These are phyloP conservation scores for Chrysoperla carnea DNA, from an alignment of 1,140 invertebrate genomes.

Conservation along the genomic window DNA sequence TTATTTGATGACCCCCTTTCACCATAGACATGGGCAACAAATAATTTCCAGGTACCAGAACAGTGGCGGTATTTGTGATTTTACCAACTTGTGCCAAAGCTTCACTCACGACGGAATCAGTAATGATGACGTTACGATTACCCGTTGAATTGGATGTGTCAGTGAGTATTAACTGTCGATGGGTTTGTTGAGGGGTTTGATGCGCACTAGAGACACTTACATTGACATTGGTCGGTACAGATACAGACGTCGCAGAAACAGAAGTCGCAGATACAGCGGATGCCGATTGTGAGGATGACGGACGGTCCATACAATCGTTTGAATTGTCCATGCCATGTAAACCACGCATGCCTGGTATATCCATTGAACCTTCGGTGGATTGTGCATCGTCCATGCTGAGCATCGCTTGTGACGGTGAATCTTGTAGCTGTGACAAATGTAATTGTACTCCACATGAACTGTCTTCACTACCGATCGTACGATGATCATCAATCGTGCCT, in stretches of 20 bases:
- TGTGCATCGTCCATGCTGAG: neutral
- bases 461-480: slow-evolving; percentile 51
- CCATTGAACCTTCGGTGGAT: neutral
- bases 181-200: too few relatives aligned
- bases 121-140: slow-evolving; percentile 34
- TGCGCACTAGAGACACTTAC: too few relatives aligned
- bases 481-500: slow-evolving; percentile 36
- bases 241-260: neutral
- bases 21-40: slow-evolving; percentile 48
- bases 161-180: slow-evolving; percentile 16
- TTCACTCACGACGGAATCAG: slow-evolving; percentile 30
- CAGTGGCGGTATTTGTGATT: slow-evolving; percentile 35
- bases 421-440: slow-evolving; percentile 15
- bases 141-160: slow-evolving; percentile 12
- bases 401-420: neutral
- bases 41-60: slow-evolving; percentile 47
- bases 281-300: too few relatives aligned
- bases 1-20: slow-evolving; percentile 49
- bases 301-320: too few relatives aligned
- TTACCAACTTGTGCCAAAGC: slow-evolving; percentile 26
- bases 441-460: slow-evolving; percentile 41
- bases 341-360: slow-evolving; percentile 1
- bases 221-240: neutral
- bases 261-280: neutral
- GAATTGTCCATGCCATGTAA: slow-evolving; percentile 8